These are phyloP conservation scores for Chironomus riparius DNA, from an alignment of 2,888 invertebrate species.

Conservation along the genomic window DNA sequence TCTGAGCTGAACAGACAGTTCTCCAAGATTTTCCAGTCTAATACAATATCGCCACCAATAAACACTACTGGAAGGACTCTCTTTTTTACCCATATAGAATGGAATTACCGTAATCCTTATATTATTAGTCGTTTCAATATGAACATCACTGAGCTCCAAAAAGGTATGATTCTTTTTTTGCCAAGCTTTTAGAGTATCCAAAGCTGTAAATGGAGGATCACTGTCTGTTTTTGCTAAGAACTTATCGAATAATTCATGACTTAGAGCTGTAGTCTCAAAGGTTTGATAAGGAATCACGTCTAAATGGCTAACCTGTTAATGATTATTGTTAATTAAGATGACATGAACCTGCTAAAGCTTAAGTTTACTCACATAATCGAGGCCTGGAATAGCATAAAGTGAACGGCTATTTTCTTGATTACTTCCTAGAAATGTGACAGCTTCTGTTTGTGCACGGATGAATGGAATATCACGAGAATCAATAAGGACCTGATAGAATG, in stretches of 20 bases:
- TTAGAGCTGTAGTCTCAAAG: conserved; percentile 77
- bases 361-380: conserved; percentile 72
- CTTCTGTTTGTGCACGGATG: conserved; percentile 96
- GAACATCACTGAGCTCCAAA: conserved; percentile 93
- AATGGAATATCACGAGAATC: conserved; percentile 94
- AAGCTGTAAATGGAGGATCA: conserved; percentile 79
- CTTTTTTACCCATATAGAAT: conserved; percentile 93
- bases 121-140: conserved; percentile 93
- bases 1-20: conserved; percentile 79
- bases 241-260: conserved; percentile 94
- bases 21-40: conserved; percentile 86
- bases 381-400: conserved; percentile 90
- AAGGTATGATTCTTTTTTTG: conserved; percentile 96
- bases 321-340: no score
- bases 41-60: conserved; percentile 98
- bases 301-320: conserved; percentile 66
- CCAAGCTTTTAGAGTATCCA: conserved; percentile 89
- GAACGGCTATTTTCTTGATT: conserved; percentile 85
- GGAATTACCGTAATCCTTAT: conserved; percentile 96
- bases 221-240: conserved; percentile 75
- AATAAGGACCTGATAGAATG: conserved; percentile 96
- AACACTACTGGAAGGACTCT: conserved; percentile 72
- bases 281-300: conserved; percentile 93
- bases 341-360: no score
- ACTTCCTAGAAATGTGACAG: conserved; percentile 93